These are phyloP conservation scores for Pseudomyrmex gracilis DNA, from an alignment of 1,140 invertebrate species.

Conservation along the genomic window DNA sequence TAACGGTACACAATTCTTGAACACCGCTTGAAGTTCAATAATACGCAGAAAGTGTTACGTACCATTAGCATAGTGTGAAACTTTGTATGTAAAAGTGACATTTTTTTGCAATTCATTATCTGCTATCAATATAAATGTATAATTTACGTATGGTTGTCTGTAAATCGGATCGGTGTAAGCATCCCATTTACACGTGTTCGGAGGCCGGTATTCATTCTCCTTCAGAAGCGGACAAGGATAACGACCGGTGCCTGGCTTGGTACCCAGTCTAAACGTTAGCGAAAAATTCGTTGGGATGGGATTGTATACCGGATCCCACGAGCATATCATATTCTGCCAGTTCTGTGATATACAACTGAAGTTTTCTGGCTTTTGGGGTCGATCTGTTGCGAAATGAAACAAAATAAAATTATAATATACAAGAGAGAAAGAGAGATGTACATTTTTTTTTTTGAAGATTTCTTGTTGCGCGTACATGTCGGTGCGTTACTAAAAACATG, in stretches of 20 bases:
- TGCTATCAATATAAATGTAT: constrained; percentile 86
- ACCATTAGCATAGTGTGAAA: constrained; percentile 88
- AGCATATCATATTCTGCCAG: constrained; percentile 88
- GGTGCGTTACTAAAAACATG: no score
- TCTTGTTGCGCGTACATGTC: no score
- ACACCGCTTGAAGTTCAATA: background rate
- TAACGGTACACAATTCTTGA: constrained; percentile 5
- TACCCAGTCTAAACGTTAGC: constrained; percentile 84
- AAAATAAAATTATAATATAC: background rate
- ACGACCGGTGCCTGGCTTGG: no score
- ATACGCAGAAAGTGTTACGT: constrained; percentile 42
- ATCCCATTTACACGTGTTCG: constrained; percentile 86
- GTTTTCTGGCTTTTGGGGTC: constrained; percentile 86
- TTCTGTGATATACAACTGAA: constrained; percentile 89
- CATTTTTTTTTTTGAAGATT: background rate
- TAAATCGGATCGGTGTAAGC: constrained; percentile 86
- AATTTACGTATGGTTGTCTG: constrained; percentile 86
- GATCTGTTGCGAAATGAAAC: constrained; percentile 67
- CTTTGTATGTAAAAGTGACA: constrained; percentile 83
- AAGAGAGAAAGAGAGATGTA: background rate
- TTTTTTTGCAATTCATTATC: constrained; percentile 86
- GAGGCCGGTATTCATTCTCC: background rate
- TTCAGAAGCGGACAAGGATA: constrained; percentile 76
- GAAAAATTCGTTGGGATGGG: constrained; percentile 86
- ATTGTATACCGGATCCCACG: constrained; percentile 87